Evolutionary conservation across 2,888 invertebrate genomes (phyloP).

Genomic region (Linnaemya vulpina): DNA sequence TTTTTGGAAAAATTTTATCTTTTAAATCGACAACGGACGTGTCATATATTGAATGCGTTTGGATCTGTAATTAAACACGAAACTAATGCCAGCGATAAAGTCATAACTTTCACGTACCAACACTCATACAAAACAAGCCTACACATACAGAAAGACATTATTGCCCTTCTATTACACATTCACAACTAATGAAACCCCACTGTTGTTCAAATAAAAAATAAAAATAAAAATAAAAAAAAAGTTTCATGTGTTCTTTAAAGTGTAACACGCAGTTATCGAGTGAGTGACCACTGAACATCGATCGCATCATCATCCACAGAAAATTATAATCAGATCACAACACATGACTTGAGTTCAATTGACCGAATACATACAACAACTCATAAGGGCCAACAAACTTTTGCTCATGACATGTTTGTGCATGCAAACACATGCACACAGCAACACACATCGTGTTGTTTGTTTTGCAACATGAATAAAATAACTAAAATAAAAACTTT

Average conservation of each 20-base stretch:
- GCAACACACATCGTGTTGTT: neutral
- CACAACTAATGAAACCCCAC: slow-evolving; percentile 13
- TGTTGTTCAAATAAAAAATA: neutral
- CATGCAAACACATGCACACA: neutral
- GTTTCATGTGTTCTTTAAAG: slow-evolving; percentile 47
- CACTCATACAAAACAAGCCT: too few relatives aligned
- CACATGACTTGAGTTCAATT: slow-evolving; percentile 69
- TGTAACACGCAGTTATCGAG: slow-evolving; percentile 33
- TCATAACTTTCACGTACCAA: slow-evolving; percentile 12
- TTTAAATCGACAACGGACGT: neutral
- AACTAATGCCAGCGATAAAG: neutral
- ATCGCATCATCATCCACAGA: slow-evolving; percentile 21
- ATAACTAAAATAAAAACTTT: slow-evolving; percentile 14
- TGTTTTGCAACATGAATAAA: slow-evolving; percentile 14
- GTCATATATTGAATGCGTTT: neutral
- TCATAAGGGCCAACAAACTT: slow-evolving; percentile 8
- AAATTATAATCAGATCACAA: slow-evolving; percentile 67
- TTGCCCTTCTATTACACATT: neutral
- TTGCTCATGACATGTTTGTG: slow-evolving; percentile 10
- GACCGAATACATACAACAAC: slow-evolving; percentile 41
- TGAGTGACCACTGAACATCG: slow-evolving; percentile 45
- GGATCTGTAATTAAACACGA: neutral
- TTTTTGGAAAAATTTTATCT: too few relatives aligned
- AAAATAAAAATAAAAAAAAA: too few relatives aligned
- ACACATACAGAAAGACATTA: too few relatives aligned